These are phyloP conservation scores for Julus scanicus DNA, from an alignment of 2,888 invertebrate species.

Conservation along the genomic window DNA sequence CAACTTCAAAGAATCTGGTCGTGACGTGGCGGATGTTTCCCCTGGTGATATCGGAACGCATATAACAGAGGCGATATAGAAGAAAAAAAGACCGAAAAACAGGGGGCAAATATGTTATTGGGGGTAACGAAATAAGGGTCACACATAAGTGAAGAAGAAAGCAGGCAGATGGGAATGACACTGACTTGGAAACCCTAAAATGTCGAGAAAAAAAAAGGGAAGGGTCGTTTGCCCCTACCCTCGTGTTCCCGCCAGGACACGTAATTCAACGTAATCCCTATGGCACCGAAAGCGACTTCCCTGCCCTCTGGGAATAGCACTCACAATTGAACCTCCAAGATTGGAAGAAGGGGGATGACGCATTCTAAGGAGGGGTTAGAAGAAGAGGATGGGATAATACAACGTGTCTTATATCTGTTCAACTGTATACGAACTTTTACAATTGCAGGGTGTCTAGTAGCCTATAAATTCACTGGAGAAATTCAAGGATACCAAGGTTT, in stretches of 20 bases:
- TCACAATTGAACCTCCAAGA: constrained; percentile 29
- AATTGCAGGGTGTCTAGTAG: no score
- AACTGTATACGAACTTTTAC: background rate
- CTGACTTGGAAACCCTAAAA: constrained; percentile 6
- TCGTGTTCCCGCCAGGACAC: background rate
- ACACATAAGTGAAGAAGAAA: constrained; percentile 38
- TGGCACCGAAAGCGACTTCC: constrained; percentile 2
- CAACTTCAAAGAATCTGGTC: constrained; percentile 37
- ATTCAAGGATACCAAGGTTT: no score
- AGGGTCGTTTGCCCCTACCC: constrained; percentile 34
- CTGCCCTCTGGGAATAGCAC: constrained; percentile 12
- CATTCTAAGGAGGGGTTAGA: background rate
- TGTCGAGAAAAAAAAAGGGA: constrained; percentile 25
- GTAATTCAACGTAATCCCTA: constrained; percentile 9
- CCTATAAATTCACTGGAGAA: no score
- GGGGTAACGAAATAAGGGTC: constrained; percentile 31
- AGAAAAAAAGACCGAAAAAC: background rate
- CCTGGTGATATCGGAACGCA: background rate
- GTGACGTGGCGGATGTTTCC: constrained; percentile 27
- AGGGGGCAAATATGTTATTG: constrained; percentile 2
- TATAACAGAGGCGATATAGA: background rate
- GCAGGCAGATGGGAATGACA: constrained; percentile 21
- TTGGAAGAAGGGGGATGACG: background rate
- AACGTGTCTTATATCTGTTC: background rate
- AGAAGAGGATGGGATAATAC: background rate